Evolutionary conservation across 2,888 invertebrate genomes (phyloP).

Genomic region (Homarus gammarus): DNA sequence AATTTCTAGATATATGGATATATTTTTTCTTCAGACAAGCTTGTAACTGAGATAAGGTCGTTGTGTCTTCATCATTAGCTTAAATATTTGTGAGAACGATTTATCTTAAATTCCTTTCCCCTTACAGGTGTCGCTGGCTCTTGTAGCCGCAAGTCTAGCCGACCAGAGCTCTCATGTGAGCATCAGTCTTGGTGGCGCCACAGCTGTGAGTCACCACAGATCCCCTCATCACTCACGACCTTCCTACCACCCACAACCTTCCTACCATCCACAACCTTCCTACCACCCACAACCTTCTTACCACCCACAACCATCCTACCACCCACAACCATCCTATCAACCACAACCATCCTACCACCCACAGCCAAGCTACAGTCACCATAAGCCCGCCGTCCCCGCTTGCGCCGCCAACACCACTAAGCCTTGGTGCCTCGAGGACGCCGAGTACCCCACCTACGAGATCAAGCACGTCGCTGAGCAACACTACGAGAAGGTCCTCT

Average conservation of each 20-base stretch:
- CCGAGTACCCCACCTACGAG: conserved; percentile 66
- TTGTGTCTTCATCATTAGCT: too few species aligned
- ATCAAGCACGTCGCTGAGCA: conserved; percentile 66
- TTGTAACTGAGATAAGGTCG: too few species aligned
- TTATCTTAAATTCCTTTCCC: too few species aligned
- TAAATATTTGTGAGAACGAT: not conserved
- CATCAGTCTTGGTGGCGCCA: too few species aligned
- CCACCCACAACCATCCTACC: not conserved
- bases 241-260: not conserved
- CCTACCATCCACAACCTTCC: not conserved
- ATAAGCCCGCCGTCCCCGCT: conserved; percentile 68
- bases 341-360: conserved; percentile 3
- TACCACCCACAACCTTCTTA: too few species aligned
- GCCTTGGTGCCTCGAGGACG: conserved; percentile 67
- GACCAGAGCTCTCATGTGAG: too few species aligned
- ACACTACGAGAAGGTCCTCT: conserved; percentile 61
- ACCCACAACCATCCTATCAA: not conserved
- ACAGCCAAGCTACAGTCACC: conserved; percentile 29
- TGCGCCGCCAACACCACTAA: conserved; percentile 76
- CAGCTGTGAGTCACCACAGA: too few species aligned
- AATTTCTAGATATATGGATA: too few species aligned
- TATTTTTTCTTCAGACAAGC: too few species aligned
- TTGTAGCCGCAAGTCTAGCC: conserved; percentile 16
- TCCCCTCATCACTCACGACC: not conserved
- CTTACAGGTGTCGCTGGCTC: conserved; percentile 36